phyloP scores from a whole-genome alignment of 2,113 vertebrate species.

The Catharus fuscescens region DNA sequence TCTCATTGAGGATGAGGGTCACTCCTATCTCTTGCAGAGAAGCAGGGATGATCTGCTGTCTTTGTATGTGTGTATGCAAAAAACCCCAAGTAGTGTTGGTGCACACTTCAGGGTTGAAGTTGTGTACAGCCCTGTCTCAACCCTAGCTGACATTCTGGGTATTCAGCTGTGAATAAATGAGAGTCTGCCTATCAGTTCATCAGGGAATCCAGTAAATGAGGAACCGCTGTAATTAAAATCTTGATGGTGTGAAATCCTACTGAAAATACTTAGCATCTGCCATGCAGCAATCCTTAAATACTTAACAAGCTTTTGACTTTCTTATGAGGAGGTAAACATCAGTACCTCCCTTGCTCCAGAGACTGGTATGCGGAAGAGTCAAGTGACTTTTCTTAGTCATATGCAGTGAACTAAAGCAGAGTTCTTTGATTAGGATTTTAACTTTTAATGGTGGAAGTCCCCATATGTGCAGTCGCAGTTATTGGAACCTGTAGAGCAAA shows the following conservation, averaged over 20 bases:
- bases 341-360: background rate
- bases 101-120: background rate
- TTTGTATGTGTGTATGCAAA: background rate
- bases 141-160: background rate
- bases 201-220: conserved; percentile 31
- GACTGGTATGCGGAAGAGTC: background rate
- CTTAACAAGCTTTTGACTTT: conserved; percentile 17
- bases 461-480: background rate
- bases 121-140: background rate
- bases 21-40: background rate
- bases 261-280: conserved; percentile 30
- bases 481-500: background rate
- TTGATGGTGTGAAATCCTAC: conserved; percentile 21
- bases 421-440: background rate
- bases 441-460: background rate
- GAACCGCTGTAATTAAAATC: conserved; percentile 30
- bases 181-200: conserved; percentile 24
- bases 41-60: background rate
- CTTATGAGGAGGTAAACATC: background rate
- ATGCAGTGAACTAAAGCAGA: background rate
- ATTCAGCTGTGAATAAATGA: conserved; percentile 13
- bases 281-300: background rate
- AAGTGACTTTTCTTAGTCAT: background rate
- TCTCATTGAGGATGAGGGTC: background rate
- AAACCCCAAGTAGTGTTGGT: background rate